Percentiles rank a stretch among this genome's conserved stretches.
Evolutionary conservation across 2,888 invertebrate species (phyloP).

Genomic region (Incurvaria masculella): DNA sequence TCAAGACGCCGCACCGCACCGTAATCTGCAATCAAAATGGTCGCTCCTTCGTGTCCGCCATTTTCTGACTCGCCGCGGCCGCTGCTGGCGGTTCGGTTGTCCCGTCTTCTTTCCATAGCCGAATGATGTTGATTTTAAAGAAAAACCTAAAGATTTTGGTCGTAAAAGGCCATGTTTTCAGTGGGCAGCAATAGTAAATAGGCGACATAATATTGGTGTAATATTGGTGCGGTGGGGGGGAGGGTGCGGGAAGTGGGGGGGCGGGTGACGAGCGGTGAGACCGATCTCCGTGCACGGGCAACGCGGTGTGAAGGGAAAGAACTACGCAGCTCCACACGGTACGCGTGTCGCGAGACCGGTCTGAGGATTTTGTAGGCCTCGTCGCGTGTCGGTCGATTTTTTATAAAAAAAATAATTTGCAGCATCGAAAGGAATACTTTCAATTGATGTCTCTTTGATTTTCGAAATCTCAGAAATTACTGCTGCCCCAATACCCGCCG

Average conservation of each 20-base stretch:
- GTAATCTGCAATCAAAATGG: slow-evolving; percentile 57
- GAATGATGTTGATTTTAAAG: slow-evolving; percentile 47
- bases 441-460: too few relatives aligned
- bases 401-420: too few relatives aligned
- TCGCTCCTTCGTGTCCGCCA: slow-evolving; percentile 43
- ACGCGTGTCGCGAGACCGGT: slow-evolving; percentile 11
- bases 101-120: slow-evolving; percentile 54
- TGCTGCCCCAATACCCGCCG: slow-evolving; percentile 26
- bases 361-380: too few relatives aligned
- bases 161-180: slow-evolving; percentile 48
- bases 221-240: slow-evolving; percentile 13
- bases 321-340: slow-evolving; percentile 27
- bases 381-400: too few relatives aligned
- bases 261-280: neutral
- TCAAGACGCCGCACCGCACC: slow-evolving; percentile 34
- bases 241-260: slow-evolving; percentile 26
- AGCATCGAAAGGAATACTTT: too few relatives aligned
- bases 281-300: slow-evolving; percentile 43
- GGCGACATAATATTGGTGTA: neutral
- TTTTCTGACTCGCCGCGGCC: slow-evolving; percentile 52
- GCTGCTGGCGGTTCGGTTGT: slow-evolving; percentile 43
- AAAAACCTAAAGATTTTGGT: slow-evolving; percentile 28
- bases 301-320: slow-evolving; percentile 56
- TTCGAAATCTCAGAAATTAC: too few relatives aligned
- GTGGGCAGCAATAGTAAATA: slow-evolving; percentile 28